Base-by-base conservation (phyloP, 2,113 vertebrate genomes). In the Odobenus rosmarus region DNA sequence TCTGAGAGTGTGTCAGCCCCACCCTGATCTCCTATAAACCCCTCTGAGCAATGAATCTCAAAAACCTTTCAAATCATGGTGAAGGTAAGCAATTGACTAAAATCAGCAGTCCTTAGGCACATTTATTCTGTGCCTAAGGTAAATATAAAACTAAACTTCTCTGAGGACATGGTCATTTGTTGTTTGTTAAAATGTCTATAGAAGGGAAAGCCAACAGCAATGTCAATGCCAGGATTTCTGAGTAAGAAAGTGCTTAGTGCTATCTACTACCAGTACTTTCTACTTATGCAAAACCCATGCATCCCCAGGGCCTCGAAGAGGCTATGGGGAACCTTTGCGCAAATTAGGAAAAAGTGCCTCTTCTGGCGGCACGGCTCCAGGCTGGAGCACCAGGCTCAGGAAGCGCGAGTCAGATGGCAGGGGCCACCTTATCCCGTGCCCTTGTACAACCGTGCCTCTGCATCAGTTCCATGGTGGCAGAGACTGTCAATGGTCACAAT, bases 131-230 rank as follows among this genome's bases (percentile, higher is more conserved):
- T 84, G 39, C 57, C 71, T 80, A 31, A n/a, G 4, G 62, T 71
- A 55, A 92, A 85, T 89, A 81, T 74, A 81, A 85, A 90, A 42
- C 0, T 19, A 62, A 91, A 79, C 6, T 88, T 76, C 57, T 89
- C 18, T 14, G 21, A 74, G 11, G 51, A 84, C 4, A 2, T 39
- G 53, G 64, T 76, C 39, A 51, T 26, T 81, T 88, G 42, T 84
- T 16, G 39, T 53, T 11, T 42, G 51, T 88, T 84, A 95, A 93
- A 83, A 67, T 94, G 62, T 96, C 72, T 82, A 10, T 12, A 19
- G 28, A 84, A 72, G 5, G 26, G 88, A 71, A 91, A 82, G 2
- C 6, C 28, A 51, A 28, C 23, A 79, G n/a, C 0, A 2, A n/a
- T 14, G 28, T 59, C 67, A 81, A 42, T 9, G 42, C 62, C 82